Evolutionary conservation across 2,888 invertebrate species (phyloP).

Genomic region (Rhamphomyia laevipes): DNA sequence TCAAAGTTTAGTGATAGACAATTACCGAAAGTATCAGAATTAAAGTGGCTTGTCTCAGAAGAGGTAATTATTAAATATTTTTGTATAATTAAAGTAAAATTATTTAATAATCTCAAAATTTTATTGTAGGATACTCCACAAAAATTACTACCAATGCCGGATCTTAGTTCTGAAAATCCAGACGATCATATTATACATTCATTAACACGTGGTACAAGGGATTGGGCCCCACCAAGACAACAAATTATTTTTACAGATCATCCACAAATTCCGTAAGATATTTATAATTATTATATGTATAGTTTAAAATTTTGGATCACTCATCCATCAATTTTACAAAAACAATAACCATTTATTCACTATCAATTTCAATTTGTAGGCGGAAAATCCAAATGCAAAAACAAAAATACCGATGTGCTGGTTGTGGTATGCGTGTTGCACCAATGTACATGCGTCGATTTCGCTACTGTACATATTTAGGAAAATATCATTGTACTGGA

Average conservation of each 20-base stretch:
- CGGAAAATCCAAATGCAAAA: slow-evolving; percentile 50
- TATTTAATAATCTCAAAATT: too few relatives aligned
- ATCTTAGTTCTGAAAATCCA: slow-evolving; percentile 46
- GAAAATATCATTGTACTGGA: slow-evolving; percentile 75
- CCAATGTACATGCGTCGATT: slow-evolving; percentile 58
- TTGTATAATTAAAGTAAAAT: too few relatives aligned
- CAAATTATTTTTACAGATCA: slow-evolving; percentile 74
- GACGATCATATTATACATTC: slow-evolving; percentile 43
- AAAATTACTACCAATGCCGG: slow-evolving; percentile 62
- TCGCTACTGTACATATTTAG: slow-evolving; percentile 72
- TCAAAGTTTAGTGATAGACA: slow-evolving; percentile 65
- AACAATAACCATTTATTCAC: background rate
- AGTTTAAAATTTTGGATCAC: background rate
- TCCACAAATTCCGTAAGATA: slow-evolving; percentile 39
- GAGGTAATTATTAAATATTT: too few relatives aligned
- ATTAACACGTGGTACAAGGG: slow-evolving; percentile 57
- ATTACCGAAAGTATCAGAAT: slow-evolving; percentile 61
- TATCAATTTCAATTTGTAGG: slow-evolving; percentile 36
- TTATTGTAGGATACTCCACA: slow-evolving; percentile 55
- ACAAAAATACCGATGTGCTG: slow-evolving; percentile 71
- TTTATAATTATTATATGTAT: slow-evolving; percentile 23
- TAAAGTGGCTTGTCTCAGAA: slow-evolving; percentile 71
- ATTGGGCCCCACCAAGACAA: slow-evolving; percentile 75
- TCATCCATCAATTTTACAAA: too few relatives aligned
- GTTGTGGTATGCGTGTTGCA: slow-evolving; percentile 72